A percentile compares a stretch with the other conserved stretches of the same genome.
Evolutionary conservation across 2,113 vertebrate species (phyloP).

Genomic region (Nanorana parkeri): DNA sequence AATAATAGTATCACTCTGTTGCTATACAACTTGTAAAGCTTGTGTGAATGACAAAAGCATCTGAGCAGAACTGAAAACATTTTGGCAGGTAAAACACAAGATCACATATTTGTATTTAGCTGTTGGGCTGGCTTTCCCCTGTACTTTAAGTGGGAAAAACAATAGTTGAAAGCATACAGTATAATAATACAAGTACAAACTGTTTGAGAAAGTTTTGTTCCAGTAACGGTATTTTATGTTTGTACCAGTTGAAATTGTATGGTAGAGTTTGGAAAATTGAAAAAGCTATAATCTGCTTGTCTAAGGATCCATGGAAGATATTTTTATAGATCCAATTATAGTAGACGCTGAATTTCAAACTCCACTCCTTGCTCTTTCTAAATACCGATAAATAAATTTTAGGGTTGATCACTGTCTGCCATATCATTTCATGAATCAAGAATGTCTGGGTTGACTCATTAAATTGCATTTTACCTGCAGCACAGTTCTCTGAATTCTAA

Average conservation of each 20-base stretch:
- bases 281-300: conserved; percentile 26
- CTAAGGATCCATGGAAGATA: neutral
- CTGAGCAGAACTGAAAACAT: too few species aligned
- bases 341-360: neutral
- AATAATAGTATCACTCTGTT: too few species aligned
- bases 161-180: too few species aligned
- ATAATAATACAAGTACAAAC: neutral
- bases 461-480: neutral
- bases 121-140: too few species aligned
- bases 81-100: too few species aligned
- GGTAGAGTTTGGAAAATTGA: neutral
- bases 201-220: neutral
- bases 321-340: neutral
- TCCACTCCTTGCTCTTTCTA: neutral
- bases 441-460: neutral
- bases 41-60: too few species aligned
- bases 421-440: conserved; percentile 1
- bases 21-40: too few species aligned
- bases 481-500: neutral
- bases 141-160: too few species aligned
- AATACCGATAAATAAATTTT: neutral
- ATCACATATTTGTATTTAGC: too few species aligned
- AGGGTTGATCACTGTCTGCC: neutral
- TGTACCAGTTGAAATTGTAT: neutral
- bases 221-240: neutral